Percentiles rank a stretch among this genome's conserved stretches.
phyloP scores from a whole-genome alignment of 2,888 invertebrate genomes.

The Mythimna albipuncta region DNA sequence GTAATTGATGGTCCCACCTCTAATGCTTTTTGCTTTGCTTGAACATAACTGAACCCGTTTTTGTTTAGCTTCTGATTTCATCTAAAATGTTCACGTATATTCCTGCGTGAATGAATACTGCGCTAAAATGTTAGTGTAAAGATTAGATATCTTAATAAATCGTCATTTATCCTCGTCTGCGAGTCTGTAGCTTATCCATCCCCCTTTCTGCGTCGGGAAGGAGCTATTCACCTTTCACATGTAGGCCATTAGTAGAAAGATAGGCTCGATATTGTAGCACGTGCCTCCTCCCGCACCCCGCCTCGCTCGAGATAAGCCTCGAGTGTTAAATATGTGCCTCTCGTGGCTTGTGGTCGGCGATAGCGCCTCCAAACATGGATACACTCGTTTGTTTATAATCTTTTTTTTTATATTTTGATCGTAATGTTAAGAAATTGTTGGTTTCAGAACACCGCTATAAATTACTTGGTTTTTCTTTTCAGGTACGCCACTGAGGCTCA shows the following conservation, averaged over 20 bases:
- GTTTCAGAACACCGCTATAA: constrained; percentile 46
- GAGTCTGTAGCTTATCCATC: constrained; percentile 71
- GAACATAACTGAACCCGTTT: constrained; percentile 35
- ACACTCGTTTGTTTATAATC: constrained; percentile 67
- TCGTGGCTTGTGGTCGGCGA: constrained; percentile 76
- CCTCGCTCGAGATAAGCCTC: constrained; percentile 82
- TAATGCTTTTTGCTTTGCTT: constrained; percentile 56
- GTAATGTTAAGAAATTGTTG: constrained; percentile 61
- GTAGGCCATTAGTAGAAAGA: constrained; percentile 87
- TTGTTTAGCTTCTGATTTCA: constrained; percentile 35
- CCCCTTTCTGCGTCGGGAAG: constrained; percentile 77
- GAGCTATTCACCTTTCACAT: constrained; percentile 88
- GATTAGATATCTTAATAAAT: constrained; percentile 74
- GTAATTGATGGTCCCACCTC: constrained; percentile 60
- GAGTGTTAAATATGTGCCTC: constrained; percentile 84
- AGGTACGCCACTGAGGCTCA: constrained; percentile 60
- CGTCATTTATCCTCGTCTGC: constrained; percentile 75
- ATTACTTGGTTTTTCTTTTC: constrained; percentile 62
- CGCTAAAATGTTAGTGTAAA: constrained; percentile 47
- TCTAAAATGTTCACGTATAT: constrained; percentile 40
- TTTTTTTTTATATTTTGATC: constrained; percentile 66
- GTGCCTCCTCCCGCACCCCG: constrained; percentile 73
- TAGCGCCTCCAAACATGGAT: constrained; percentile 74
- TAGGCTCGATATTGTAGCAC: constrained; percentile 85
- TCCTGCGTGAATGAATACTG: constrained; percentile 30